Evolutionary conservation across 2,888 invertebrate species (phyloP), one percentile per base, ranked within the genome.

Genomic region (Drosophila colorata): DNA sequence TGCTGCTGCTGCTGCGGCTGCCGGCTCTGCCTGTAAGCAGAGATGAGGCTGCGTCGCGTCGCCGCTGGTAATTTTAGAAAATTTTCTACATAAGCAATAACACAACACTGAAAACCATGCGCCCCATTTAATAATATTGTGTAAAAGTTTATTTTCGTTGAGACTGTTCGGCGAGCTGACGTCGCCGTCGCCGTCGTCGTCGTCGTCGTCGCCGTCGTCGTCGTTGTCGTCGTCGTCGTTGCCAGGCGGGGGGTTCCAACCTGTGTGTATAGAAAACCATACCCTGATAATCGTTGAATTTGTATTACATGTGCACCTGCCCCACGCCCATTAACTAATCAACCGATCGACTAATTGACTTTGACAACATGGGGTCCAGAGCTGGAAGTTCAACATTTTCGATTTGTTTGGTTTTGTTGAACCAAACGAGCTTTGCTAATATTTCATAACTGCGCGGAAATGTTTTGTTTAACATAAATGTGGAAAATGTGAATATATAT

Each of bases 111-210:
- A 71, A 79, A 61, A 77, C 52, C 80, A 81, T 73, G 65, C 89
- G 85, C 85, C 88, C 77, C 89, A 81, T 77, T 85, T 83, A 75
- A 75, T 67, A 80, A 89, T 83, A 78, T 87, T 89, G 75, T 83
- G 86, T 89, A 83, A 81, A 89, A 82, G 89, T 83, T 89, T 89
- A 87, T 83, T 83, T 83, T 74, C 47, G 83, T 82, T 59, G 51
- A 16, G 55, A 47, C 56, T 55, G 60, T 69, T 46, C 31, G 56
- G 2, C 43, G 41, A 48, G 57, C 48, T 18, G 28, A 23, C 65
- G 16, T 47, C 52, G 23, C 38, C 23, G 13, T 9, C 37, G 14
- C n/a, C n/a, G n/a, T n/a, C 23, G 14, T 25, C 25, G 25, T 28
- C 7, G 43, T 25, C 41, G 23, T 40, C 25, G 35, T 14, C 20